A percentile compares a stretch with the other conserved stretches of the same genome.
phyloP scores from a whole-genome alignment of 2,797 vertebrate genomes.

The Manis pentadactyla region DNA sequence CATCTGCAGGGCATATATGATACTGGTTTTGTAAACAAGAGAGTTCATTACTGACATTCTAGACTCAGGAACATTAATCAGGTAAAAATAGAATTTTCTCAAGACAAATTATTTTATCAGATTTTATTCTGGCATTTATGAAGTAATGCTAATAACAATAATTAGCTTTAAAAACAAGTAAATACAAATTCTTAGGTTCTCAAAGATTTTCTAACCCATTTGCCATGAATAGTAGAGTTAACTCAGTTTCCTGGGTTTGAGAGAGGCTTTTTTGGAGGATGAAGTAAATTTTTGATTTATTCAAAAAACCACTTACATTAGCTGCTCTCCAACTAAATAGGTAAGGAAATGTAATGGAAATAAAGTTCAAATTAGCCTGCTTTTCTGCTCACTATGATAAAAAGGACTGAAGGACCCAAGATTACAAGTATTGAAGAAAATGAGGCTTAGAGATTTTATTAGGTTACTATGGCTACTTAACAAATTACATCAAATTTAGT shows the following conservation, averaged over 20 bases:
- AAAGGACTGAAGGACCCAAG: not conserved
- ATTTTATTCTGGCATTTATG: not conserved
- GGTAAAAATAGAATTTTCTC: not conserved
- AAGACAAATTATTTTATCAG: not conserved
- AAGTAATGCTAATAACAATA: not conserved
- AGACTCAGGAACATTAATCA: not conserved
- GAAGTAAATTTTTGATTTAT: not conserved
- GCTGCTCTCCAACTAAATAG: not conserved
- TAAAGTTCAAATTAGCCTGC: not conserved
- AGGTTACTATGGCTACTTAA: not conserved
- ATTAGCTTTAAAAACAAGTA: not conserved
- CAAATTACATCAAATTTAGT: not conserved
- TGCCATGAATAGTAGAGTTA: not conserved
- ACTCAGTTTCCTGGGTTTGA: conserved; percentile 20
- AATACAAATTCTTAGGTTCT: not conserved
- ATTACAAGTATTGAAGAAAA: not conserved
- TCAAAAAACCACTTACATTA: not conserved
- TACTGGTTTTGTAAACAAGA: not conserved
- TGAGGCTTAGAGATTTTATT: not conserved
- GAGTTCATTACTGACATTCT: not conserved
- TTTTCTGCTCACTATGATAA: not conserved
- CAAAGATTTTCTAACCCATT: not conserved
- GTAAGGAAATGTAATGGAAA: not conserved
- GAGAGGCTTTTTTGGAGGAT: not conserved
- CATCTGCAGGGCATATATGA: not conserved